These are phyloP conservation scores for Triplophysa dalaica DNA, from an alignment of 2,113 vertebrate genomes.

Conservation along the genomic window DNA sequence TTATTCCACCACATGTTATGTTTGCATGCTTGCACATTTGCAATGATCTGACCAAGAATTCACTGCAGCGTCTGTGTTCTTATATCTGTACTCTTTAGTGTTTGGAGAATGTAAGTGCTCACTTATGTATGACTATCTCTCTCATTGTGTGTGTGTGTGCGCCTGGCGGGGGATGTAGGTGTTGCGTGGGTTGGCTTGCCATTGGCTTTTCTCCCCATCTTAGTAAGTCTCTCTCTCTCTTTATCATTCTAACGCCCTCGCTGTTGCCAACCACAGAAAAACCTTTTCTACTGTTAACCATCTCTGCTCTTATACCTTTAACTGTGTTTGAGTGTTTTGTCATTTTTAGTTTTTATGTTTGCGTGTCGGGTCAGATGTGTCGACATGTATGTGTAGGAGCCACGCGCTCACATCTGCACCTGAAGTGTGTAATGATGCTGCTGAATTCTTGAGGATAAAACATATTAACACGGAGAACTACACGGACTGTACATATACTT, in stretches of 20 bases:
- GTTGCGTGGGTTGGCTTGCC: conserved; percentile 42
- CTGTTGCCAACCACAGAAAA: conserved; percentile 40
- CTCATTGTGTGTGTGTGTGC: conserved; percentile 9
- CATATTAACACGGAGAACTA: background rate
- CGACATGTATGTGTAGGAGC: too few relatives aligned
- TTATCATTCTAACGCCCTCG: conserved; percentile 29
- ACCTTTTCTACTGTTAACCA: conserved; percentile 22
- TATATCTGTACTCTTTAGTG: background rate
- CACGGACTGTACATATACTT: too few relatives aligned
- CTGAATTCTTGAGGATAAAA: background rate
- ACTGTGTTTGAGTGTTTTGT: background rate
- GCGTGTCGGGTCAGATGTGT: too few relatives aligned
- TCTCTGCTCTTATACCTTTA: background rate
- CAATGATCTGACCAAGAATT: too few relatives aligned
- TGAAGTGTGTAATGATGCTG: background rate
- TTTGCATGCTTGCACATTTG: too few relatives aligned
- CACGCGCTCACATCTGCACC: background rate
- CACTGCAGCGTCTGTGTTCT: background rate
- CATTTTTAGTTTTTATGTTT: too few relatives aligned
- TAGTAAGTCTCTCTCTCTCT: conserved; percentile 23
- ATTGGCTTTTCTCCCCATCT: conserved; percentile 38
- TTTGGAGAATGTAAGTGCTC: background rate
- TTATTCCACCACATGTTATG: background rate
- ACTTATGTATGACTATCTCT: background rate
- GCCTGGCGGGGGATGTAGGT: conserved; percentile 39